Percentiles rank a stretch among this genome's conserved stretches.
Conservation (phyloP, 2,797 vertebrate species). For the Poecile montanus region DNA sequence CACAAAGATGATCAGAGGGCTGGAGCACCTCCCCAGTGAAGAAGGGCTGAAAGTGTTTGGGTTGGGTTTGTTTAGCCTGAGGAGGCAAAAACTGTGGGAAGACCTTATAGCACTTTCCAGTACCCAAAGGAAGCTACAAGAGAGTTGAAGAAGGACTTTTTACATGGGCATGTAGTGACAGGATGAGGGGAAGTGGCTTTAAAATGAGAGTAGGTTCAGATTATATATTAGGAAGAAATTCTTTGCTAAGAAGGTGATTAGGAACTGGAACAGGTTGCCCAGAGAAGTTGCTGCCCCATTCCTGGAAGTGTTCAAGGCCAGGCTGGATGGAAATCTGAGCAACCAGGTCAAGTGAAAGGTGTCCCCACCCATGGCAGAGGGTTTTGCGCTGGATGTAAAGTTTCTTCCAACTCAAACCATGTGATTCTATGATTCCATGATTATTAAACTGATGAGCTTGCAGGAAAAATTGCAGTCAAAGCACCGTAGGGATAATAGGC, state of each 20-base stretch:
- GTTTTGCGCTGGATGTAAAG: background rate
- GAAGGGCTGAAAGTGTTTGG: background rate
- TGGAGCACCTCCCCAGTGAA: background rate
- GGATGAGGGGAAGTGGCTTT: background rate
- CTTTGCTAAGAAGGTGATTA: background rate
- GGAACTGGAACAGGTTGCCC: background rate
- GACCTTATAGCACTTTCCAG: too few species aligned
- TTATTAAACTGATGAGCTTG: background rate
- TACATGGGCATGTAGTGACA: background rate
- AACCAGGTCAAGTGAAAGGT: background rate
- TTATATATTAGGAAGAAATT: background rate
- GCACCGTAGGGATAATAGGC: background rate
- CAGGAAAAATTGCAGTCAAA: background rate
- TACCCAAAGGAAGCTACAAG: background rate
- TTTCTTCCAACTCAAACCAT: background rate
- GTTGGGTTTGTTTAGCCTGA: background rate
- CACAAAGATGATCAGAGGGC: background rate
- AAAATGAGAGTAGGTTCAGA: background rate
- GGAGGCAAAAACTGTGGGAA: background rate
- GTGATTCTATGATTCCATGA: background rate
- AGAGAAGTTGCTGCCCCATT: background rate
- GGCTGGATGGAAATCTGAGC: background rate
- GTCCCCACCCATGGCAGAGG: background rate
- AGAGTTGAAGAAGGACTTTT: background rate
- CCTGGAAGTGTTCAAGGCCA: background rate